Percentiles rank a stretch among this genome's conserved stretches.
Evolutionary conservation across 2,797 vertebrate species (phyloP).

Genomic region (Bradypus variegatus): DNA sequence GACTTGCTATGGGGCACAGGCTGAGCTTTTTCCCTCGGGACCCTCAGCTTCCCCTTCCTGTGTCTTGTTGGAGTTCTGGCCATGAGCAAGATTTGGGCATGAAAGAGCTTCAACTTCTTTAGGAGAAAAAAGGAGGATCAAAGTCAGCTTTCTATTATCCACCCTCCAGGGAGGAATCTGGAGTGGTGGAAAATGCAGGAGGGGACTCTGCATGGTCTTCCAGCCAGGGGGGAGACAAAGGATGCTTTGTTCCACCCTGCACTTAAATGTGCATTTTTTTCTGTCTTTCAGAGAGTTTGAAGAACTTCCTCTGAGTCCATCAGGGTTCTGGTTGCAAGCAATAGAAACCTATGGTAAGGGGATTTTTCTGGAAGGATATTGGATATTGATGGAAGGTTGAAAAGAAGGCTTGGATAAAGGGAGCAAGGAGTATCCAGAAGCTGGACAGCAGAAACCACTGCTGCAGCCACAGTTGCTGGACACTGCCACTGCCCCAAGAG

Average conservation of each 20-base stretch:
- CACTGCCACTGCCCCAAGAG: rapidly evolving
- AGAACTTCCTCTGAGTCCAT: neutral
- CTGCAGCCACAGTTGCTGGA: neutral
- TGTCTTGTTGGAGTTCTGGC: neutral
- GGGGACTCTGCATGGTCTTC: neutral
- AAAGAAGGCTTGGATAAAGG: neutral
- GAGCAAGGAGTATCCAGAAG: neutral
- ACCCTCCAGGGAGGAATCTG: neutral
- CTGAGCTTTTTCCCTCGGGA: neutral
- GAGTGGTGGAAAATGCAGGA: neutral
- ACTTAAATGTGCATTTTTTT: neutral
- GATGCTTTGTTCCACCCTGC: neutral
- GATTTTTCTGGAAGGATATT: neutral
- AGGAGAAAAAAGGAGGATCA: no score
- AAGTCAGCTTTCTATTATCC: neutral
- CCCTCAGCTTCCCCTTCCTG: neutral
- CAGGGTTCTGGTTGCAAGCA: neutral
- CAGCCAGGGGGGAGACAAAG: neutral
- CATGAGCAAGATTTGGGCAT: neutral
- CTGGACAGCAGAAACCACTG: neutral
- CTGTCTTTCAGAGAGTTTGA: neutral
- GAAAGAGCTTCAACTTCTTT: neutral
- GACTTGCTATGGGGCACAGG: neutral
- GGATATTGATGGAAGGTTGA: neutral
- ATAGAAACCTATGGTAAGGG: neutral